A percentile compares a stretch with the other conserved stretches of the same genome.
Evolutionary conservation across 2,113 vertebrate species (phyloP).

Genomic region (Ariopsis seemanni): DNA sequence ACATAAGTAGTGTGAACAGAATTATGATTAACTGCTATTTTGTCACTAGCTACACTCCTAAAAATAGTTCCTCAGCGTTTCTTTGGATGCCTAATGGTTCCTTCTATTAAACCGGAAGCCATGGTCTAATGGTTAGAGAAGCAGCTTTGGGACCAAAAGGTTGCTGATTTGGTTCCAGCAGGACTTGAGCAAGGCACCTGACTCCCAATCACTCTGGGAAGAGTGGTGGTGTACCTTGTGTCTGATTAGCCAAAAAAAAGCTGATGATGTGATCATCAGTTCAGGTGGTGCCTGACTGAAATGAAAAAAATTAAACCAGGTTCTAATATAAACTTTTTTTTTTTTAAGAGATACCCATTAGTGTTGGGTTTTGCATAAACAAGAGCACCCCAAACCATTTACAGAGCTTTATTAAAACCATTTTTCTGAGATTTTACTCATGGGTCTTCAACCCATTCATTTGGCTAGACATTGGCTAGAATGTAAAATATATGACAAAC

Average conservation of each 20-base stretch:
- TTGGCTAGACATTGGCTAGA: neutral
- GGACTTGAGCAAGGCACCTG: too few relatives aligned
- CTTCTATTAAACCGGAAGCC: neutral
- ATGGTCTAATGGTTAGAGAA: too few relatives aligned
- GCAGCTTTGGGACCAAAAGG: too few relatives aligned
- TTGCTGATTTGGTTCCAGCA: too few relatives aligned
- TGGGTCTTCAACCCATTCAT: neutral
- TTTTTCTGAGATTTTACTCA: neutral
- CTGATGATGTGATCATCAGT: too few relatives aligned
- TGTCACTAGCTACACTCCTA: neutral
- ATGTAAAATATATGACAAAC: neutral
- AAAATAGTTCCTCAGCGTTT: neutral
- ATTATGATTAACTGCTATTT: neutral
- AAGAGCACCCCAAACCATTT: neutral
- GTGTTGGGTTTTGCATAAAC: neutral
- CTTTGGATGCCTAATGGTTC: neutral
- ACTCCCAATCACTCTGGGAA: too few relatives aligned
- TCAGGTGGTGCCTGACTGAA: too few relatives aligned
- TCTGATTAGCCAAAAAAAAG: too few relatives aligned
- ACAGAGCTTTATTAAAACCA: neutral
- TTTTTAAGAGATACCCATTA: neutral
- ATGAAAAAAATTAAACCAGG: too few relatives aligned
- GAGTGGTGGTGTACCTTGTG: too few relatives aligned
- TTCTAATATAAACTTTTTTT: neutral
- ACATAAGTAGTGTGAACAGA: neutral